A percentile compares a stretch with the other conserved stretches of the same genome.
Conservation (phyloP, 2,797 vertebrate genomes). For the Pantherophis vulpinus region DNA sequence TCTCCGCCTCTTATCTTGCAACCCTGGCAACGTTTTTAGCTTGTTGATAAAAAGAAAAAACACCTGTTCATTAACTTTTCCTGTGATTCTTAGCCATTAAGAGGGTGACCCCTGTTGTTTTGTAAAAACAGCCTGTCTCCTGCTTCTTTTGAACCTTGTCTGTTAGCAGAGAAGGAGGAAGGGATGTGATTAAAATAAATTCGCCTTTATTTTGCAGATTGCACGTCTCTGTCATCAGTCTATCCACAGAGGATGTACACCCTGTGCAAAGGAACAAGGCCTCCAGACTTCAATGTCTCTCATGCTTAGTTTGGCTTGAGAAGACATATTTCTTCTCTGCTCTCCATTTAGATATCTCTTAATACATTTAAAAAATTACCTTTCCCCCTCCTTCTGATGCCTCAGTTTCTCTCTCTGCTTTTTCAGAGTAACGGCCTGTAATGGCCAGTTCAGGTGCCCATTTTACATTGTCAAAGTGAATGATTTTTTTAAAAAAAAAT, state of each 20-base stretch:
- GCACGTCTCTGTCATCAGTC: not conserved
- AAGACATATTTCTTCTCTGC: not conserved
- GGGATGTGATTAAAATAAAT: not conserved
- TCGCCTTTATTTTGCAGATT: not conserved
- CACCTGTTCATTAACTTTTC: not conserved
- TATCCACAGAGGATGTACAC: not conserved
- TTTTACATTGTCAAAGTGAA: not conserved
- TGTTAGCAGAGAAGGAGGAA: not conserved
- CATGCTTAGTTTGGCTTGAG: not conserved
- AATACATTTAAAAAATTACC: not conserved
- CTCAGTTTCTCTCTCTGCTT: not conserved
- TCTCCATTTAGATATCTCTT: not conserved
- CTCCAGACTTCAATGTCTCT: not conserved
- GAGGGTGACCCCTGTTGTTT: not conserved
- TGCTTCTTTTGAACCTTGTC: not conserved
- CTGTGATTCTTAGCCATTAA: not conserved
- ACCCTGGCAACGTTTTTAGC: not conserved
- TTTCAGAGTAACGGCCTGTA: not conserved
- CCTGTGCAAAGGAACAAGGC: not conserved
- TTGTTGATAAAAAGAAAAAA: not conserved
- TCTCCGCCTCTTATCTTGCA: not conserved
- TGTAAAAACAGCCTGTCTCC: not conserved
- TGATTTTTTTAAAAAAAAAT: not conserved
- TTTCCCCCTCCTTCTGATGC: not conserved
- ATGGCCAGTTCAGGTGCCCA: not conserved